Evolutionary conservation across 2,888 invertebrate species (phyloP), one percentile per base, ranked within the genome.

Genomic region (Heliconius hortense): DNA sequence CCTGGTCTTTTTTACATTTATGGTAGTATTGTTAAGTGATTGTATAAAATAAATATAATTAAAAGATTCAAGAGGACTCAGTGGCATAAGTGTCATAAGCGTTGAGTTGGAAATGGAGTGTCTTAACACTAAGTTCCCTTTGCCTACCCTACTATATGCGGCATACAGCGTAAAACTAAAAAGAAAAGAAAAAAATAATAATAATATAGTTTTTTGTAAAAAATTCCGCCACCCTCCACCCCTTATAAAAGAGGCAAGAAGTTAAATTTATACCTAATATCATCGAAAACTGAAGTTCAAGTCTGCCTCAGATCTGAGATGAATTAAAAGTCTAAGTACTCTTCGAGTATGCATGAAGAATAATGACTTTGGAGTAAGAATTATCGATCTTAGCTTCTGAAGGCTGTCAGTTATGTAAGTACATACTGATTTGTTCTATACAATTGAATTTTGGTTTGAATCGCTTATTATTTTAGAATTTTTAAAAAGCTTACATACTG

Each of bases 281-380:
- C 28, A n/a, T 48, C 5, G n/a, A 26, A 48, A n/a, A 48, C 43
- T 48, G 43, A 48, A 68, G 31, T n/a, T 31, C n/a, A 7, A 31
- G 69, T 69, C 31, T 69, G 31, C n/a, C 53, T 56, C n/a, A 69
- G 53, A 69, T 69, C 69, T 69, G 21, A 56, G 69, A 56, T 13
- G 56, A 69, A 69, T 69, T 69, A 69, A 56, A 56, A 69, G 69
- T 69, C 56, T 69, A 31, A 69, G 69, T 8, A 31, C 69, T 69
- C 69, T 69, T 53, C 53, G 53, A 69, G 69, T 31, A 56, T 69
- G 69, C 69, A 69, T 69, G 53, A 69, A 69, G 56, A 31, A 69
- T 68, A 31, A 68, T 56, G 53, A 35, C 69, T 69, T 69, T n/a
- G 69, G 13, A 31, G 53, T 56, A 56, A 31, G 53, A 56, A 56